Evolutionary conservation across 2,797 vertebrate species (phyloP), one percentile per base, ranked within the genome.

Genomic region (Epinephelus awoara): DNA sequence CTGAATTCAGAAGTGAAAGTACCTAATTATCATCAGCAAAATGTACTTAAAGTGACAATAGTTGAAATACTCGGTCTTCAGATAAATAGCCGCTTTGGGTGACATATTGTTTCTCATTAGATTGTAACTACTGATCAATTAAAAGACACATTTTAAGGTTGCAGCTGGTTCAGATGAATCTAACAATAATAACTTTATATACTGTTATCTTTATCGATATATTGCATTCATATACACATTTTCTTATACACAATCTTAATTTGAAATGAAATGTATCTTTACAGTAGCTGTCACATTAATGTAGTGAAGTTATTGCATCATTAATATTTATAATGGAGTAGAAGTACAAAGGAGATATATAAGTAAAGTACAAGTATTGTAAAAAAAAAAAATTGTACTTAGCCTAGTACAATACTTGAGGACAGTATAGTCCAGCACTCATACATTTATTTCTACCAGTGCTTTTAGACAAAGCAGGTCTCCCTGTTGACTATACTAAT

Each of bases 381-480:
- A 61, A 19, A 49, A 17, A n/a, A 61, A 19, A 49, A 27, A 5
- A 27, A 27, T 42, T 19, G 19, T 9, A 47, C 19, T 58, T 34
- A 25, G n/a, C n/a, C n/a, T n/a, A 34, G 34, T 8, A 34, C 6
- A 34, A 34, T 34, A 2, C 34, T 42, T 42, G 9, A 47, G 13
- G 27, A 2, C 12, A 62, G 2, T 44, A 11, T 9, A 46, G 9
- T 63, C 29, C 42, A 58, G 1, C 47, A 15, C 13, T 52, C 10
- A 40, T 23, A 15, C 11, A 71, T 11, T 54, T 44, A 19, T 63
- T 40, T 47, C 14, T 25, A 21, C 23, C 3, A 46, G 1, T 57
- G 50, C 19, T 61, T 75, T 70, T 8, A 9, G 27, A 42, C 12
- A 52, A 49, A 72, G 46, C 23, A 12, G 40, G 59, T 67, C 38